These are phyloP conservation scores for Marronus borbonicus DNA, from an alignment of 2,888 invertebrate genomes.

Conservation along the genomic window DNA sequence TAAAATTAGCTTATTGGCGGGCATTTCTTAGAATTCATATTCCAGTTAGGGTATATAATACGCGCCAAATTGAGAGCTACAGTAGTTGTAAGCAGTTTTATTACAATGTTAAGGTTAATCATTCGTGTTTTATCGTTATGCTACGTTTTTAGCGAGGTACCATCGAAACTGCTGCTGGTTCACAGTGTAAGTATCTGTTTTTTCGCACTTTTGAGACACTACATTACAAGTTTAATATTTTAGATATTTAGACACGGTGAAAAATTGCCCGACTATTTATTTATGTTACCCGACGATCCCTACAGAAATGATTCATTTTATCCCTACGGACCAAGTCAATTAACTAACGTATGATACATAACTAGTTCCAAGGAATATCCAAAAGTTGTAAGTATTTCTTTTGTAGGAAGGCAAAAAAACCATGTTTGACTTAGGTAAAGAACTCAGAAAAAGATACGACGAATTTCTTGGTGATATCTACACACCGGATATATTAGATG, in stretches of 20 bases:
- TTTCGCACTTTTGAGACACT: no score
- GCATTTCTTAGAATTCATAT: no score
- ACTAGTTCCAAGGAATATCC: background rate
- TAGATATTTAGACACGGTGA: slow-evolving; percentile 49
- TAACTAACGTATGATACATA: slow-evolving; percentile 41
- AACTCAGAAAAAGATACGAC: slow-evolving; percentile 35
- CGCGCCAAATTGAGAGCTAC: no score
- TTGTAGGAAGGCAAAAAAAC: slow-evolving; percentile 36
- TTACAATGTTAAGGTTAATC: no score
- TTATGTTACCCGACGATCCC: slow-evolving; percentile 40
- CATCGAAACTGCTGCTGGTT: background rate
- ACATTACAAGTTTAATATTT: background rate
- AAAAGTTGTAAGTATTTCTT: background rate
- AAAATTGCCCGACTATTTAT: slow-evolving; percentile 23
- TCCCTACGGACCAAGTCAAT: slow-evolving; percentile 42
- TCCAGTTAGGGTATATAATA: no score
- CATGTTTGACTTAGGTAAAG: slow-evolving; percentile 40
- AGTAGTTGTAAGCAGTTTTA: no score
- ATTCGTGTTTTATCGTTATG: background rate
- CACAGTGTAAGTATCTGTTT: background rate
- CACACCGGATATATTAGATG: slow-evolving; percentile 16
- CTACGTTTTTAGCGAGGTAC: background rate
- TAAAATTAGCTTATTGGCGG: no score
- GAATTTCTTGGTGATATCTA: slow-evolving; percentile 39
- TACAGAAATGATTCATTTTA: slow-evolving; percentile 32